Evolutionary conservation across 2,888 invertebrate species (phyloP), one percentile per base, ranked within the genome.

Genomic region (Torymus auratus): DNA sequence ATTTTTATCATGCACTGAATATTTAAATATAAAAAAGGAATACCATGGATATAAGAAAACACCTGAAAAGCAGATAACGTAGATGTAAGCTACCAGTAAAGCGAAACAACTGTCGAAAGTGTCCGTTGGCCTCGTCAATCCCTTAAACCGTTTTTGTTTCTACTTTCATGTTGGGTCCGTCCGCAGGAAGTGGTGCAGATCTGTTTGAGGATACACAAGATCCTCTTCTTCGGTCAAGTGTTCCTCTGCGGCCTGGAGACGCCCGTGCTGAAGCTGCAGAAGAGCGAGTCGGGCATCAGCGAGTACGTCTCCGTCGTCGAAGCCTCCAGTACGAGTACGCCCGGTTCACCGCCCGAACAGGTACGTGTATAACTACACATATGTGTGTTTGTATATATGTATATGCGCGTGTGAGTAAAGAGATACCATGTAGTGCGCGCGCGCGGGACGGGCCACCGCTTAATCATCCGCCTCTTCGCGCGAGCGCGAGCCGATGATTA

Each of bases 211-310:
- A 93, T 96, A 76, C 92, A 94, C 85, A 95, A 95, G 88, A 92
- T 97, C 83, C 92, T 95, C 69, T 95, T 96, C 92, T 96, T 97
- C 91, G 95, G 95, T 80, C 96, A 96, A 53, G 95, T 95, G 90
- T 96, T 94, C 92, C 93, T 96, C 77, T 97, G 96, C 88, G 97
- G 97, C 17, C 93, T 96, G 84, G 96, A 96, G 87, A 96, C 96
- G n/a, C 96, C 96, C 0, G 96, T 97, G 83, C 91, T 97, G 83
- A 94, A 95, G 85, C 92, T 95, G 85, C 94, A 94, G 88, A 95
- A 94, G 91, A 93, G 93, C 79, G 93, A 94, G 79, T 88, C 88
- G 72, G 94, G 94, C 55, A 91, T 92, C 85, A 94, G 94, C 86
- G 94, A 95, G 82, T 96, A 95, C 91, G 94, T 95, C 69, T 95